phyloP scores from a whole-genome alignment of 1,140 invertebrate species.

The Drosophila lowei region DNA sequence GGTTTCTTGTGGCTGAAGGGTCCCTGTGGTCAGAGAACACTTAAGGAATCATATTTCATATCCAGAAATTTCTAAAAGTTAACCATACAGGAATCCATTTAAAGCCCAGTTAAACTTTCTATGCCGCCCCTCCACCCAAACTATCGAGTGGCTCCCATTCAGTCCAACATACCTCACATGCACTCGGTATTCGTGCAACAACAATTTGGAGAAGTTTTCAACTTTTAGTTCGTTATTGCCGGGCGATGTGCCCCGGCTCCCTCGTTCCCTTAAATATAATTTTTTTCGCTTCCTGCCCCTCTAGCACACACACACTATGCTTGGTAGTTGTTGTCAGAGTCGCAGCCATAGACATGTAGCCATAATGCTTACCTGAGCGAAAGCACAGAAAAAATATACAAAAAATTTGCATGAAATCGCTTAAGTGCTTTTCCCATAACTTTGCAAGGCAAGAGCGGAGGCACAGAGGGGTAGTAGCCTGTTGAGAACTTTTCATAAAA shows the following conservation, averaged over 20 bases:
- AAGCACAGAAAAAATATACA: slow-evolving; percentile 47
- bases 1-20: no score
- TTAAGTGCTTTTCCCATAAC: slow-evolving; percentile 75
- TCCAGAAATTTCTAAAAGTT: no score
- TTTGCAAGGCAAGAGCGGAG: slow-evolving; percentile 38
- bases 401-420: slow-evolving; percentile 75
- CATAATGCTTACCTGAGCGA: slow-evolving; percentile 78
- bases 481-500: slow-evolving; percentile 34
- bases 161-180: slow-evolving; percentile 18
- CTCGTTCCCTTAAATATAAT: slow-evolving; percentile 7
- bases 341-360: slow-evolving; percentile 65
- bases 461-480: slow-evolving; percentile 9
- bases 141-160: background rate
- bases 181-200: slow-evolving; percentile 24
- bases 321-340: slow-evolving; percentile 46
- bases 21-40: no score
- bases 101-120: slow-evolving; percentile 6
- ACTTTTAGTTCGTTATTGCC: slow-evolving; percentile 47
- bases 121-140: no score
- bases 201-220: slow-evolving; percentile 49
- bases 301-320: slow-evolving; percentile 18
- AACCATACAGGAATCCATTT: background rate
- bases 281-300: slow-evolving; percentile 28
- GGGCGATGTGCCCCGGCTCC: slow-evolving; percentile 4
- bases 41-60: background rate